Evolutionary conservation across 37 sponge, comb jelly and placozoan species (phyloP), one percentile per base, ranked within the genome.

Genomic region (Mnemiopsis leidyi): DNA sequence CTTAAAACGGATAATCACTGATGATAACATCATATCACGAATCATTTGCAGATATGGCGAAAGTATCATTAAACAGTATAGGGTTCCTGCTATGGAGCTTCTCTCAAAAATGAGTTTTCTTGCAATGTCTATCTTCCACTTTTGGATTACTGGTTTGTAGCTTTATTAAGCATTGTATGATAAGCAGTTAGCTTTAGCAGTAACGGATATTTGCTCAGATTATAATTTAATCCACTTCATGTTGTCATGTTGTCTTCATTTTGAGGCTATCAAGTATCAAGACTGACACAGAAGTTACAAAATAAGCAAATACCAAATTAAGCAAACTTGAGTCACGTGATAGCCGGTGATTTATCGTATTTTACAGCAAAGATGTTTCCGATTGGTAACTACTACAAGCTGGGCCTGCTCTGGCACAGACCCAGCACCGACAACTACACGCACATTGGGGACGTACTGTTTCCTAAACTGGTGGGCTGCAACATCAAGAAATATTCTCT

Each of bases 301-400:
- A n/a, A n/a, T n/a, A n/a, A n/a, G n/a, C n/a, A n/a, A n/a, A n/a
- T n/a, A n/a, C n/a, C n/a, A n/a, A n/a, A 20, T 67, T 67, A 13
- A 21, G 13, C 68, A 67, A 67, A 67, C 68, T 21, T 13, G 18
- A 21, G 68, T 67, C 68, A 67, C 20, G 20, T 67, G 18, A 67
- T 67, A 67, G 20, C 20, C 20, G 68, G 68, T 67, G 20, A 67
- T 20, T 20, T n/a, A n/a, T n/a, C n/a, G n/a, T n/a, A n/a, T n/a
- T 28, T 28, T 18, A 71, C 75, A 71, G 75, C 30, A 23, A n/a
- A 29, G n/a, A 71, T 71, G 75, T 71, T 71, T 71, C 75, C 75
- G 30, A 71, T 71, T 18, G 75, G 75, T 23, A 71, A 71, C 30
- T 71, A 71, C 75, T 71, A 71, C 75, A 71, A 28, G n/a, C 75